These are phyloP conservation scores for Andrena marginata DNA, from an alignment of 2,888 invertebrate genomes.

Conservation along the genomic window DNA sequence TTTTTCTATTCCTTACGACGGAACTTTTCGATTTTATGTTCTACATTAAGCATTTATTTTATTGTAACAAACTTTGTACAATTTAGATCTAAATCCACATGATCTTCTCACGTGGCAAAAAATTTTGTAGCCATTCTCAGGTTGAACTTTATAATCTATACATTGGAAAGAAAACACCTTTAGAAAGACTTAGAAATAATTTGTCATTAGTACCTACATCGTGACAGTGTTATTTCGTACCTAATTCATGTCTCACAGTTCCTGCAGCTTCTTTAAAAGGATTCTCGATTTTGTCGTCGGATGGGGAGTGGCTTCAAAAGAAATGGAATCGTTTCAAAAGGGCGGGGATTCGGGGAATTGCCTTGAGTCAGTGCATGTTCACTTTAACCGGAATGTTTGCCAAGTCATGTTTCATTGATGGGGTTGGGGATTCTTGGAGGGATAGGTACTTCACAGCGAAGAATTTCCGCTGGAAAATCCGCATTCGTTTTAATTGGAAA, in stretches of 20 bases:
- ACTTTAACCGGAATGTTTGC: conserved; percentile 58
- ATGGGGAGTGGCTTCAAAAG: neutral
- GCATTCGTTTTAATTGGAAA: conserved; percentile 21
- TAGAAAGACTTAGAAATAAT: neutral
- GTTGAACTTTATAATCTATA: too few relatives aligned
- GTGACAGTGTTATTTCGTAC: neutral
- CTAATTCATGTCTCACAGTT: conserved; percentile 24
- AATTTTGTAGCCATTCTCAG: too few relatives aligned
- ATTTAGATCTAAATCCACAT: too few relatives aligned
- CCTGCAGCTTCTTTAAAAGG: neutral
- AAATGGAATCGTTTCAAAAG: conserved; percentile 43
- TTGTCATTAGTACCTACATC: neutral
- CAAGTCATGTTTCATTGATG: conserved; percentile 62
- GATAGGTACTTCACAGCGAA: conserved; percentile 15
- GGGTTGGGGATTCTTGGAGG: conserved; percentile 27
- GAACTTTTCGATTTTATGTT: too few relatives aligned
- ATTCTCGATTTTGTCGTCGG: neutral
- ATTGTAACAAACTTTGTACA: too few relatives aligned
- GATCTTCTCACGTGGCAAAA: too few relatives aligned
- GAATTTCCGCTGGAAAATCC: conserved; percentile 30
- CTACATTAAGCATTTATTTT: too few relatives aligned
- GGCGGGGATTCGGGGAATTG: conserved; percentile 34
- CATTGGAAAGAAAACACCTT: neutral
- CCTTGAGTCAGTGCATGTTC: conserved; percentile 56
- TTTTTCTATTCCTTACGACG: too few relatives aligned